Evolutionary conservation across 2,113 vertebrate genomes (phyloP).

Genomic region (Rhodinocichla rosea): DNA sequence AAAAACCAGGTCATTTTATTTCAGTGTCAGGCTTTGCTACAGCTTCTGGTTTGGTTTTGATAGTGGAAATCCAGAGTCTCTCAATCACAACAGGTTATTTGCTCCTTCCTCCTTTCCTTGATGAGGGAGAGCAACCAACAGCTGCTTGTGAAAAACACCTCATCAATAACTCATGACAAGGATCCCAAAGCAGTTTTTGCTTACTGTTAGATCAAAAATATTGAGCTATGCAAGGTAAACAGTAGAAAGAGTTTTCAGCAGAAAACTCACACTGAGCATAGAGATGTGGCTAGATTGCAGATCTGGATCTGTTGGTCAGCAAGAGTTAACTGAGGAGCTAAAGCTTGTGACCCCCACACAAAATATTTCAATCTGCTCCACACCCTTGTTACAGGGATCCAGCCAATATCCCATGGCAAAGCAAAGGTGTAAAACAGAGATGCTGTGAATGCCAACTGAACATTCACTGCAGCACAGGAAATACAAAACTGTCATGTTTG

Average conservation of each 20-base stretch:
- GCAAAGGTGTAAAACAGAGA: not conserved
- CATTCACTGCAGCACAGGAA: fast-evolving
- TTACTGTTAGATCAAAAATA: not conserved
- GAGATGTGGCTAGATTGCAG: not conserved
- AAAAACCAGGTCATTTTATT: not conserved
- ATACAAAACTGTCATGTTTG: fast-evolving
- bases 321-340: not conserved
- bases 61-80: not conserved
- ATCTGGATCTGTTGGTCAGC: not conserved
- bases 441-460: not conserved
- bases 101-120: not conserved
- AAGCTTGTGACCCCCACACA: not conserved
- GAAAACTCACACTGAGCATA: not conserved
- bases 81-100: not conserved
- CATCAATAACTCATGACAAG: not conserved
- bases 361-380: not conserved
- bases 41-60: not conserved
- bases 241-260: not conserved
- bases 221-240: not conserved
- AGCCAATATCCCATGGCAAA: not conserved
- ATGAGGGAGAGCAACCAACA: not conserved
- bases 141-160: not conserved
- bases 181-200: not conserved
- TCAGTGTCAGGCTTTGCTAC: not conserved
- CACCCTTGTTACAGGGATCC: not conserved